A percentile compares a stretch with the other conserved stretches of the same genome.
phyloP scores from a whole-genome alignment of 2,113 vertebrate genomes.

The Perca schrenkii region DNA sequence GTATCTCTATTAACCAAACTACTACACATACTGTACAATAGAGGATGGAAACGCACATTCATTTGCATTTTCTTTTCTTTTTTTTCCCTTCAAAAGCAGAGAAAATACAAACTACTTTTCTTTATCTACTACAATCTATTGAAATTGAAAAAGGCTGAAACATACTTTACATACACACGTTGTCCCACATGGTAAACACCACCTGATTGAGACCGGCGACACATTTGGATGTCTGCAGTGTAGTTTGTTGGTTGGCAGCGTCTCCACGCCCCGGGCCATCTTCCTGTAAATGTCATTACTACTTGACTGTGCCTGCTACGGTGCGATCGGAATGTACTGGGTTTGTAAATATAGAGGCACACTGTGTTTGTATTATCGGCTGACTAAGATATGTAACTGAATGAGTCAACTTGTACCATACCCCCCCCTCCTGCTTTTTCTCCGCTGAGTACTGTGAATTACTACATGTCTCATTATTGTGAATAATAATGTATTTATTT shows the following conservation, averaged over 20 bases:
- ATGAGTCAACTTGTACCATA: slow-evolving; percentile 66
- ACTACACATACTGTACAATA: not conserved
- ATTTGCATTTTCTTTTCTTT: not conserved
- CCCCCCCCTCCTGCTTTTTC: slow-evolving; percentile 26
- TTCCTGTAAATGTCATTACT: slow-evolving; percentile 66
- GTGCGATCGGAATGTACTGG: slow-evolving; percentile 77
- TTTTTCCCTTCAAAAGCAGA: not conserved
- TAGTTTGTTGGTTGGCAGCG: slow-evolving; percentile 2
- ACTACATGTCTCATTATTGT: slow-evolving; percentile 75
- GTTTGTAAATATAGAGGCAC: slow-evolving; percentile 78
- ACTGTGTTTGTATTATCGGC: slow-evolving; percentile 75
- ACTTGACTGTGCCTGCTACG: slow-evolving; percentile 72
- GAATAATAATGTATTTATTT: slow-evolving; percentile 79
- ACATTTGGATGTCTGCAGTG: not conserved
- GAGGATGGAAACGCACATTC: not conserved
- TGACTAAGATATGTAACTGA: slow-evolving; percentile 72
- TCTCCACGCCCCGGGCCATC: slow-evolving; percentile 34
- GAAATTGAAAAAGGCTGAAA: not conserved
- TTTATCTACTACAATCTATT: not conserved
- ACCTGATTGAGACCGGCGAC: not conserved
- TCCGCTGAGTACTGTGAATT: slow-evolving; percentile 80
- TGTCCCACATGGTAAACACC: too few species aligned
- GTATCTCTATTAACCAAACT: not conserved
- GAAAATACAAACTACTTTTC: not conserved
- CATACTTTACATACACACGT: not conserved